A percentile compares a stretch with the other conserved stretches of the same genome.
Conservation (phyloP, 2,113 vertebrate genomes). For the Acinonyx jubatus region DNA sequence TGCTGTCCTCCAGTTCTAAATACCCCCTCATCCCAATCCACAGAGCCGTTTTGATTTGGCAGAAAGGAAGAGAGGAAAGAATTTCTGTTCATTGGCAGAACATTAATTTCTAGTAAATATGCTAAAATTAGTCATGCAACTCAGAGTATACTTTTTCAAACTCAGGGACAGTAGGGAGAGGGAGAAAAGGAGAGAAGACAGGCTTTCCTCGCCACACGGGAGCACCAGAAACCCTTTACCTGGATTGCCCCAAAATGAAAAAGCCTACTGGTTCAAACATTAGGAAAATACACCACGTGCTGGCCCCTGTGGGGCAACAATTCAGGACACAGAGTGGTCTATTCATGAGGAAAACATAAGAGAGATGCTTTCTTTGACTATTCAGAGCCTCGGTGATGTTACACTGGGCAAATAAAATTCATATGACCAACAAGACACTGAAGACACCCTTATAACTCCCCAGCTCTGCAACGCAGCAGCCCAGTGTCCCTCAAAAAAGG, state of each 20-base stretch:
- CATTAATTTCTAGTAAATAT: conserved; percentile 39
- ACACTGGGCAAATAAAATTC: conserved; percentile 52
- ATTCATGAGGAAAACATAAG: conserved; percentile 62
- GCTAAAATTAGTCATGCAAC: not conserved
- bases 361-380: conserved; percentile 53
- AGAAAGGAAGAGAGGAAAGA: not conserved
- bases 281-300: conserved; percentile 31
- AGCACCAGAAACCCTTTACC: conserved; percentile 28
- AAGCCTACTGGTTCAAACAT: not conserved
- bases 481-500: not conserved
- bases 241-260: conserved; percentile 6
- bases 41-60: not conserved
- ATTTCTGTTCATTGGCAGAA: not conserved
- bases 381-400: conserved; percentile 25
- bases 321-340: conserved; percentile 60
- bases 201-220: not conserved
- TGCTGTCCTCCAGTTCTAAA: not conserved
- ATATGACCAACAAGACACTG: conserved; percentile 49
- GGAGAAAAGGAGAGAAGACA: not conserved
- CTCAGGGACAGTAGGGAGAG: not conserved
- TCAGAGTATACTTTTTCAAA: conserved; percentile 33
- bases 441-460: not conserved
- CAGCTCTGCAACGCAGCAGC: not conserved
- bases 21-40: not conserved
- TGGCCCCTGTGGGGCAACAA: not conserved